Percentiles rank a stretch among this genome's conserved stretches.
Evolutionary conservation across 2,888 invertebrate genomes (phyloP).

Genomic region (Lithodes maja): DNA sequence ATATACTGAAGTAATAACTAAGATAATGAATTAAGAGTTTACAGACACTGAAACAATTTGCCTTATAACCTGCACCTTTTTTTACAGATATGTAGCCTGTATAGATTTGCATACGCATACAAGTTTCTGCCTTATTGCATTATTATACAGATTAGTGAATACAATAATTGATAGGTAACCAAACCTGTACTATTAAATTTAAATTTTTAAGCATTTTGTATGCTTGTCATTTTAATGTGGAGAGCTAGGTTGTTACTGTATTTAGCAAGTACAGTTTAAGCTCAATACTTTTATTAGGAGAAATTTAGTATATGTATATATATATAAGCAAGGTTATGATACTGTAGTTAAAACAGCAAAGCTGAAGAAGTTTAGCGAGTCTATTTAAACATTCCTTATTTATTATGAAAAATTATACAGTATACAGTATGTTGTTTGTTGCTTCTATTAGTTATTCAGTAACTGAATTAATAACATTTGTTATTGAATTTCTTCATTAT

Average conservation of each 20-base stretch:
- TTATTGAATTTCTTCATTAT: no score
- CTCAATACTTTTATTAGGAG: background rate
- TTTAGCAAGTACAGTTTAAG: background rate
- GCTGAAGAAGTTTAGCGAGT: background rate
- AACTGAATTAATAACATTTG: no score
- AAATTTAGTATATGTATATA: background rate
- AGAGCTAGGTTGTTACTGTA: background rate
- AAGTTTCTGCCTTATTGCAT: constrained; percentile 17
- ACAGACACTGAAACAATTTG: constrained; percentile 11
- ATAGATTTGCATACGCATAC: constrained; percentile 10
- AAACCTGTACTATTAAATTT: background rate
- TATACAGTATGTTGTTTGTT: no score
- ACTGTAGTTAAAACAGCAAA: background rate
- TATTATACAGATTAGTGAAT: constrained; percentile 12
- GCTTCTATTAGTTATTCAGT: no score
- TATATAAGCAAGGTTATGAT: background rate
- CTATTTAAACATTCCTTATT: background rate
- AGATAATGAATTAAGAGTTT: background rate
- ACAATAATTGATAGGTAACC: background rate
- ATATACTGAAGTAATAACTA: constrained; percentile 1
- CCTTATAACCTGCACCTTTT: constrained; percentile 20
- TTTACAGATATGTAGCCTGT: constrained; percentile 10
- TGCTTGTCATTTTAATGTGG: background rate
- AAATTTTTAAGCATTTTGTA: background rate
- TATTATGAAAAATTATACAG: background rate